These are phyloP conservation scores for Macheiramphus alcinus DNA, from an alignment of 2,113 vertebrate genomes.

Conservation along the genomic window DNA sequence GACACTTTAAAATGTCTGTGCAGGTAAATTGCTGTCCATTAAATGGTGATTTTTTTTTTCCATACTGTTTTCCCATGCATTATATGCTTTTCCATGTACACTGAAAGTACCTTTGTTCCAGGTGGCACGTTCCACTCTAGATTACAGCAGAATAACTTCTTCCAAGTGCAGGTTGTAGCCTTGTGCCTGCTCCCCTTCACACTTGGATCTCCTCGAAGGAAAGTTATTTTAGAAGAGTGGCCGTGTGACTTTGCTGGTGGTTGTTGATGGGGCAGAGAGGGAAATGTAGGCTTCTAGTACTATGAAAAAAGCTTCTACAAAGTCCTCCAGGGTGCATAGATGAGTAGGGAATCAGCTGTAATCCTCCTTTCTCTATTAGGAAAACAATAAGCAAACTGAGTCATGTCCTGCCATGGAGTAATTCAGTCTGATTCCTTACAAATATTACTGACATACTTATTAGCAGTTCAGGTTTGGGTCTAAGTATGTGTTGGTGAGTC, in stretches of 20 bases:
- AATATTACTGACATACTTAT: background rate
- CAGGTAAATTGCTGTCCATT: background rate
- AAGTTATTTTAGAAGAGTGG: background rate
- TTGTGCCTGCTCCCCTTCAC: background rate
- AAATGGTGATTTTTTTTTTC: background rate
- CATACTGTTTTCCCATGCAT: background rate
- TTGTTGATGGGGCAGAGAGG: background rate
- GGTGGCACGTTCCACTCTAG: background rate
- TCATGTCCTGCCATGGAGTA: background rate
- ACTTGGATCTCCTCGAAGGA: background rate
- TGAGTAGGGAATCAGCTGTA: background rate
- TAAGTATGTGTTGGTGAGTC: background rate
- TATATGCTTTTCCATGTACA: background rate
- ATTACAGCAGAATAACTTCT: background rate
- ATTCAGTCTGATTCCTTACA: background rate
- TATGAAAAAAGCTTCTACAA: background rate
- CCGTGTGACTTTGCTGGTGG: background rate
- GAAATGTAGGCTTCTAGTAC: background rate
- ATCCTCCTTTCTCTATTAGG: background rate
- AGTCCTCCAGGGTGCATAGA: background rate
- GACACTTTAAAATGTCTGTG: background rate
- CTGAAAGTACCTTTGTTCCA: background rate
- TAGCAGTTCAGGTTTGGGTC: slow-evolving; percentile 5
- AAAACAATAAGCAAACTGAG: background rate
- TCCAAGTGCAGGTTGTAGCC: background rate